Percentiles rank a stretch among this genome's conserved stretches.
phyloP scores from a whole-genome alignment of 2,113 vertebrate genomes.

The Acanthisitta chloris region DNA sequence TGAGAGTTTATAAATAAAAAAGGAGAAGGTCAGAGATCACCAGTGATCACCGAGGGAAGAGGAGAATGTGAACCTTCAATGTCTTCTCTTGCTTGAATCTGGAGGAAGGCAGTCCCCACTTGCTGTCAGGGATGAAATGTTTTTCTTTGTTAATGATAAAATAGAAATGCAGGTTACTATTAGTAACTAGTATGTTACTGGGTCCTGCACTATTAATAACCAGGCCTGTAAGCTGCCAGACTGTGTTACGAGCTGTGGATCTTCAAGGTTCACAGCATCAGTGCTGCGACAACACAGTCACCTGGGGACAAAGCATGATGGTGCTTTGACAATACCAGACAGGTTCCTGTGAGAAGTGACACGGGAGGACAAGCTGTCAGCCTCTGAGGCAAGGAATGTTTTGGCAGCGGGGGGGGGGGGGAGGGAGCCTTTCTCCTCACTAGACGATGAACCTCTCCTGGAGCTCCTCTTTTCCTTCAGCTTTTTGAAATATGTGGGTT shows the following conservation, averaged over 20 bases:
- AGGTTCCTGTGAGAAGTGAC: not conserved
- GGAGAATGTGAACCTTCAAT: not conserved
- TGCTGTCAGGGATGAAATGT: not conserved
- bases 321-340: not conserved
- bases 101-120: not conserved
- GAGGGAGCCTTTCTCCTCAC: not conserved
- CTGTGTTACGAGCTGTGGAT: not conserved
- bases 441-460: not conserved
- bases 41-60: not conserved
- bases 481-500: not conserved
- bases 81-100: not conserved
- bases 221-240: not conserved
- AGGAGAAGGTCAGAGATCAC: not conserved
- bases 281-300: not conserved
- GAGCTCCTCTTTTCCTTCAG: not conserved
- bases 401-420: not conserved
- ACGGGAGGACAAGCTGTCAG: not conserved
- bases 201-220: not conserved
- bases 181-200: not conserved
- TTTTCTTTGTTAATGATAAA: not conserved
- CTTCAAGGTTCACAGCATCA: not conserved
- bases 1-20: not conserved
- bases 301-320: not conserved
- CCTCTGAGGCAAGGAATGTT: not conserved
- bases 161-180: not conserved